Evolutionary conservation across 2,797 vertebrate genomes (phyloP).

Genomic region (Platyrinchus mystaceus): DNA sequence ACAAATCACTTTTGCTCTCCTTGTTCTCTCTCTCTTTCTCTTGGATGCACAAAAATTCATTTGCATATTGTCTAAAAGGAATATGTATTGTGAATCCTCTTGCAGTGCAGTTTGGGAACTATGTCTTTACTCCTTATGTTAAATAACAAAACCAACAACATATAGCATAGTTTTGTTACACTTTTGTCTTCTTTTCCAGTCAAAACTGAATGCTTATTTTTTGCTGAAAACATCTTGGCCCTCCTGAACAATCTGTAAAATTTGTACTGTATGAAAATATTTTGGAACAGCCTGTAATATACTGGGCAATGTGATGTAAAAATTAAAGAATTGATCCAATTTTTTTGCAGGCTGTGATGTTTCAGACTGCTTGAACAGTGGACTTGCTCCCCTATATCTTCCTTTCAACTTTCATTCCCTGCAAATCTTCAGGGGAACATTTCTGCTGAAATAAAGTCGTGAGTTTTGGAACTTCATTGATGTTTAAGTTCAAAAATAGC

Average conservation of each 20-base stretch:
- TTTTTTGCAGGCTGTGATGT: background rate
- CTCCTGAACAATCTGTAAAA: background rate
- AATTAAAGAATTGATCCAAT: background rate
- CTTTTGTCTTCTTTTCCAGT: background rate
- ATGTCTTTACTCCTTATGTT: background rate
- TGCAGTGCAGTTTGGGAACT: background rate
- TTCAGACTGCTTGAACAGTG: background rate
- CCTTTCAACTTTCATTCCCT: slow-evolving; percentile 35
- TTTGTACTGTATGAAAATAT: background rate
- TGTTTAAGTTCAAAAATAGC: slow-evolving; percentile 27
- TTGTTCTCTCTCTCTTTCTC: background rate
- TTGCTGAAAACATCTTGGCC: background rate
- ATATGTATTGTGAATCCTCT: background rate
- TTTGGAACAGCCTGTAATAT: background rate
- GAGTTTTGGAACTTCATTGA: slow-evolving; percentile 11
- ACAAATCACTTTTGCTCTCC: background rate
- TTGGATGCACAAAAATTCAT: background rate
- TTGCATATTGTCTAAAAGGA: background rate
- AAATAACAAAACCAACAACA: background rate
- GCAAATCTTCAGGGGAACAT: slow-evolving; percentile 1
- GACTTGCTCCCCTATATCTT: background rate
- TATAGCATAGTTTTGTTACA: background rate
- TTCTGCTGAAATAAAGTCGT: background rate
- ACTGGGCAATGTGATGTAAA: background rate
- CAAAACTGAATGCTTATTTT: background rate